Base-by-base conservation (phyloP, 1,140 invertebrate species). In the Meteorus sp. region DNA sequence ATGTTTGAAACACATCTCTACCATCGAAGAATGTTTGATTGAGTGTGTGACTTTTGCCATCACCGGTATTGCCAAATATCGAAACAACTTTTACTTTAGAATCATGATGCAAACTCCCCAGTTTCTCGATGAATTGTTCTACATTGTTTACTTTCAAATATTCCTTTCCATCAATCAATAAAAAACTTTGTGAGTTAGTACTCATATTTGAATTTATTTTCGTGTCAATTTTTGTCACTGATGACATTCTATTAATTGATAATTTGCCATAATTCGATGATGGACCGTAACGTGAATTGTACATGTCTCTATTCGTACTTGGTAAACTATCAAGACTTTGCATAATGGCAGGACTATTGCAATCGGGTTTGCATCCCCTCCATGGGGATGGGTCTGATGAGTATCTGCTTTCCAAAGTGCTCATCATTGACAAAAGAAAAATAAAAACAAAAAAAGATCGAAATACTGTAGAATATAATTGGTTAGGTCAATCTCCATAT, bases 11-110 rank as follows among this genome's bases (percentile, higher is more conserved):
- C 0, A 93, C 81, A 76, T 91, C 86, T 61, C 83, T 73, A 0
- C 89, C 89, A 66, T 84, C 75, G 72, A 93, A 94, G 70, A 94
- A 92, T 11, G 86, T 85, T 63, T 92, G 84, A 78, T 94, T 94
- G 53, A 94, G 72, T 0, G 90, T 92, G 64, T 89, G 83, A 31
- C 91, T 93, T 77, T 94, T 94, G 1, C 91, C 91, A 79, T 93
- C 91, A 0, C 91, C 91, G 1, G 90, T 92, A 67, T 92, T 93
- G 1, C 92, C 92, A 82, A 94, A 92, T 69, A 94, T 92, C 2
- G 91, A 91, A 1, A 94, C 85, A 15, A 94, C 91, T 81, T 93
- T 94, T 1, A 93, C 85, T 69, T 84, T 85, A 0, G 75, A 70
- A 15, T 79, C 68, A 7, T 65, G 72, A 13, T 77, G 71, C 4